Percentiles rank a stretch among this genome's conserved stretches.
Conservation (phyloP, 2,113 vertebrate genomes). For the Zosterops lateralis region DNA sequence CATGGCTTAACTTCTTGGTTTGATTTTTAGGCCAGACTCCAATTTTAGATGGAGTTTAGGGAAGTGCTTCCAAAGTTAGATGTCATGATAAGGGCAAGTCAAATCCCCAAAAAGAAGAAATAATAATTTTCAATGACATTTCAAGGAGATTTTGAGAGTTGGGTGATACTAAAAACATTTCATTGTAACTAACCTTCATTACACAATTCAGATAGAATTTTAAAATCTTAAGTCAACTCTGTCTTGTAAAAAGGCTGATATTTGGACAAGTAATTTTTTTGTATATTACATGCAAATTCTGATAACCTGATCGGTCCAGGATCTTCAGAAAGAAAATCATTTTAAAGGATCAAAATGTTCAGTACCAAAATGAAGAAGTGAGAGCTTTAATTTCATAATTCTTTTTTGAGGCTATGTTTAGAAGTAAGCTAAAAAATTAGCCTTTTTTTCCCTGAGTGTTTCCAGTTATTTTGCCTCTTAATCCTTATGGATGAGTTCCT, state of each 20-base stretch:
- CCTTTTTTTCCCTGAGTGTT: neutral
- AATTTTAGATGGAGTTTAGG: neutral
- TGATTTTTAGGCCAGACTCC: neutral
- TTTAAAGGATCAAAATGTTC: neutral
- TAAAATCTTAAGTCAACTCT: neutral
- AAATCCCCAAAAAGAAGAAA: neutral
- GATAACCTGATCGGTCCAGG: neutral
- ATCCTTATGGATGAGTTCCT: neutral
- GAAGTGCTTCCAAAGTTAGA: neutral
- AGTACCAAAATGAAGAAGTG: neutral
- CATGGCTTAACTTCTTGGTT: neutral
- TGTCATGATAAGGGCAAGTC: neutral
- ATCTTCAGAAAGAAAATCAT: neutral
- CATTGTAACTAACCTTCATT: neutral
- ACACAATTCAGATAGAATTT: neutral
- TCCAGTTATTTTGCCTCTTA: neutral
- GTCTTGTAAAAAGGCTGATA: neutral
- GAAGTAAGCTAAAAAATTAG: neutral
- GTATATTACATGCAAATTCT: neutral
- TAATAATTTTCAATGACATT: neutral
- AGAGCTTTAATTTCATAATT: neutral
- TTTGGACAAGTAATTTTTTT: neutral
- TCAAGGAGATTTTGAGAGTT: accelerated
- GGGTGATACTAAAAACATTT: neutral
- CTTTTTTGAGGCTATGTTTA: neutral